Evolutionary conservation across 2,113 vertebrate species (phyloP), one percentile per base, ranked within the genome.

Genomic region (Tympanuchus pallidicinctus): DNA sequence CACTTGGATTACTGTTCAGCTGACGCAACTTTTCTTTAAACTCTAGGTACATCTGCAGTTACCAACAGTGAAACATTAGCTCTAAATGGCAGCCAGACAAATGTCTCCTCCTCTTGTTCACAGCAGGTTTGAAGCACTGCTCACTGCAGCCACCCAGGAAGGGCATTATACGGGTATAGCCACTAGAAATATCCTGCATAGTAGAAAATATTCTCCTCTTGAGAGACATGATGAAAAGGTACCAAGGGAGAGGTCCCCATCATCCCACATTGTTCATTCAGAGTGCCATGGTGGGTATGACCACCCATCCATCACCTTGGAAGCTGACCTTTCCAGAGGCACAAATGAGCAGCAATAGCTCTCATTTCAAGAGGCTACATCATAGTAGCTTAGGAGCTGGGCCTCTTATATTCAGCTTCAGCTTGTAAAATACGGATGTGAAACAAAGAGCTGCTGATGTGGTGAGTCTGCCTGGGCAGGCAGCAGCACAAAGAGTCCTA

Each of bases 141-240:
- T 74, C 6, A 19, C 56, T 54, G n/a, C 21, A 67, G 47, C 61
- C 18, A 69, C 11, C 8, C 24, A 57, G 18, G 5, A 10, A 80
- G 6, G 7, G 7, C 28, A 36, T 47, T 42, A 48, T 32, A 10
- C 15, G 59, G 24, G 25, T 79, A 21, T 54, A 38, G 24, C 52
- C 32, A 69, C 47, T 2, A 2, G 57, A 16, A 70, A 65, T 36
- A 75, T 7, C 19, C n/a, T 91, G 57, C 25, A 42, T 36, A 5
- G 0, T 0, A 56, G n/a, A 8, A 12, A 65, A 70, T 47, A 47
- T 1, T 1, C 0, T 2, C 10, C 36, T 73, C 47, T 59, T n/a
- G 63, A 34, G 42, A 47, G 21, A 75, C 12, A 11, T 28, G 27
- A 45, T 42, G 21, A 64, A 63, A 27, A 12, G 13, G 1, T 60